phyloP scores from a whole-genome alignment of 2,113 vertebrate genomes.

The Sceloporus tristichus region DNA sequence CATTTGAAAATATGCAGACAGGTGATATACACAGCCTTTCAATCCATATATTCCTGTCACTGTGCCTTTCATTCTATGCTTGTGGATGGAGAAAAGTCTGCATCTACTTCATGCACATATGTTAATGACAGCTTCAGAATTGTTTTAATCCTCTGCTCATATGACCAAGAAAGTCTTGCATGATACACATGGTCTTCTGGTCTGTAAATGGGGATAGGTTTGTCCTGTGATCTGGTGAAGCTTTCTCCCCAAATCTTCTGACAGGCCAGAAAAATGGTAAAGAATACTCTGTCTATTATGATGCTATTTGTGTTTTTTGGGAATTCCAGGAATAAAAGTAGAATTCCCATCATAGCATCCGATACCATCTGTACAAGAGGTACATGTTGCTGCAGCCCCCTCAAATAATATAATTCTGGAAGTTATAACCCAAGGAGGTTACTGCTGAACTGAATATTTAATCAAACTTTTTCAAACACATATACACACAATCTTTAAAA shows the following conservation, averaged over 20 bases:
- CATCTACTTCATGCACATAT: not conserved
- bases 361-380: too few relatives aligned
- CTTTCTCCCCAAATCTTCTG: not conserved
- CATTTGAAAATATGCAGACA: not conserved
- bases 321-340: not conserved
- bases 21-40: not conserved
- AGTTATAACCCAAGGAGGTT: too few relatives aligned
- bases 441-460: too few relatives aligned
- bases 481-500: not conserved
- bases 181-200: not conserved
- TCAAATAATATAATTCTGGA: not conserved
- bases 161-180: not conserved
- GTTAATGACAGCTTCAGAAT: not conserved
- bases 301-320: not conserved
- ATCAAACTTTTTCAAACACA: not conserved
- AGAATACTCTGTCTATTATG: not conserved
- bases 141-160: not conserved
- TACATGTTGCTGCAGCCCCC: not conserved
- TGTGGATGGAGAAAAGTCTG: not conserved
- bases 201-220: not conserved
- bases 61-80: not conserved
- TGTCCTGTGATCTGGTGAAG: not conserved
- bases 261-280: not conserved
- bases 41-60: not conserved
- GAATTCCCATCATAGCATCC: not conserved